phyloP scores from a whole-genome alignment of 2,113 vertebrate genomes.

The Notarius quadriscutis region DNA sequence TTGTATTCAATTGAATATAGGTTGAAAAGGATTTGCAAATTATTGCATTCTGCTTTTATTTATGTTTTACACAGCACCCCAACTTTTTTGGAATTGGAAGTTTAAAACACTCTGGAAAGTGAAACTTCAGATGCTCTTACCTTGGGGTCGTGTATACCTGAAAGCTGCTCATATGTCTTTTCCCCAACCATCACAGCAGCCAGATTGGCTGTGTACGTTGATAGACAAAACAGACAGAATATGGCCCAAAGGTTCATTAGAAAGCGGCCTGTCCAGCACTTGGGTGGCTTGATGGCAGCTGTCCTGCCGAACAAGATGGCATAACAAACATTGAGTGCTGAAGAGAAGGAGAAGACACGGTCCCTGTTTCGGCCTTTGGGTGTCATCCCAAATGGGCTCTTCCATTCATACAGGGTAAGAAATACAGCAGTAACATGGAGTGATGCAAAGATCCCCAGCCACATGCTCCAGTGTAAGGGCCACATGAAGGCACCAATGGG shows the following conservation, averaged over 20 bases:
- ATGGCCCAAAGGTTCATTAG: conserved; percentile 99
- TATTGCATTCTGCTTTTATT: no score
- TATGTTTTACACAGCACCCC: no score
- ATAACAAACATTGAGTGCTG: conserved; percentile 95
- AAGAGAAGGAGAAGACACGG: conserved; percentile 94
- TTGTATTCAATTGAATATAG: no score
- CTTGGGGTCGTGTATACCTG: conserved; percentile 94
- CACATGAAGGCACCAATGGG: conserved; percentile 95
- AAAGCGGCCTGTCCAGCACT: conserved; percentile 93
- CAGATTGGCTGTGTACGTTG: conserved; percentile 95
- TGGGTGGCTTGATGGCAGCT: conserved; percentile 92
- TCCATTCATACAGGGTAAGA: conserved; percentile 96
- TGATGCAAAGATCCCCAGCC: conserved; percentile 92
- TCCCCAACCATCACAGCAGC: conserved; percentile 97
- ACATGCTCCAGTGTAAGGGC: conserved; percentile 98
- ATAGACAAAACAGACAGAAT: conserved; percentile 94
- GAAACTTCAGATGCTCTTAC: conserved; percentile 78
- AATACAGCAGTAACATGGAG: conserved; percentile 90
- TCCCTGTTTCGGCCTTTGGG: conserved; percentile 87
- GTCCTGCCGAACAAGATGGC: conserved; percentile 94
- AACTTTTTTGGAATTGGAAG: no score
- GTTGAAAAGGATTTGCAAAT: no score
- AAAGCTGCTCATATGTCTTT: conserved; percentile 93
- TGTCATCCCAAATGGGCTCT: conserved; percentile 93
- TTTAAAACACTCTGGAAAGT: conserved; percentile 61